Percentiles rank a stretch among this genome's conserved stretches.
Evolutionary conservation across 2,113 vertebrate species (phyloP).

Genomic region (Sinocyclocheilus maitianheensis): DNA sequence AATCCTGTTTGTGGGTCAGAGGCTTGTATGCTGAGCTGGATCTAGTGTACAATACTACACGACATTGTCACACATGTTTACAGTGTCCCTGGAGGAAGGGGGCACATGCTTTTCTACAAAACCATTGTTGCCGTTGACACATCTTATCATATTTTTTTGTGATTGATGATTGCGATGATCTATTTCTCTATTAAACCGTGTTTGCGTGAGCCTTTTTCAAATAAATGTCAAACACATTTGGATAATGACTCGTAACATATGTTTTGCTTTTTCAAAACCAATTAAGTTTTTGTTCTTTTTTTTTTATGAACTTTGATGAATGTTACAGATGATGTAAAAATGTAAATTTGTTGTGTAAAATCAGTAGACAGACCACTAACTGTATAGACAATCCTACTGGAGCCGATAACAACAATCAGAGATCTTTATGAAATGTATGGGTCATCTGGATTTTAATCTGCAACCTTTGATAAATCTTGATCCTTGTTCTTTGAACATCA

Average conservation of each 20-base stretch:
- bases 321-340: background rate
- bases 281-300: background rate
- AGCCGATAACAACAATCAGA: background rate
- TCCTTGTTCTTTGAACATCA: background rate
- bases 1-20: conserved; percentile 49
- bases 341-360: background rate
- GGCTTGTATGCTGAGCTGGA: conserved; percentile 56
- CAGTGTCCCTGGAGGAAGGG: conserved; percentile 69
- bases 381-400: background rate
- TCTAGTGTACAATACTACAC: conserved; percentile 52
- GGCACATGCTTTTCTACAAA: conserved; percentile 72
- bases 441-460: background rate
- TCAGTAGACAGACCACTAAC: background rate
- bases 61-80: conserved; percentile 62
- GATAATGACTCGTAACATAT: conserved; percentile 12
- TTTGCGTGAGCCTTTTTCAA: conserved; percentile 72
- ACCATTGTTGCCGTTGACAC: conserved; percentile 51
- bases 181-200: conserved; percentile 59
- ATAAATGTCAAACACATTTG: conserved; percentile 73
- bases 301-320: background rate
- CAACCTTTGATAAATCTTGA: background rate
- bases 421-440: background rate
- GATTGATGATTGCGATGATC: conserved; percentile 62
- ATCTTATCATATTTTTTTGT: conserved; percentile 59
- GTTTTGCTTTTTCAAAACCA: conserved; percentile 27